Conservation (phyloP, 2,797 vertebrate species). For the Sebastiscus tertius region DNA sequence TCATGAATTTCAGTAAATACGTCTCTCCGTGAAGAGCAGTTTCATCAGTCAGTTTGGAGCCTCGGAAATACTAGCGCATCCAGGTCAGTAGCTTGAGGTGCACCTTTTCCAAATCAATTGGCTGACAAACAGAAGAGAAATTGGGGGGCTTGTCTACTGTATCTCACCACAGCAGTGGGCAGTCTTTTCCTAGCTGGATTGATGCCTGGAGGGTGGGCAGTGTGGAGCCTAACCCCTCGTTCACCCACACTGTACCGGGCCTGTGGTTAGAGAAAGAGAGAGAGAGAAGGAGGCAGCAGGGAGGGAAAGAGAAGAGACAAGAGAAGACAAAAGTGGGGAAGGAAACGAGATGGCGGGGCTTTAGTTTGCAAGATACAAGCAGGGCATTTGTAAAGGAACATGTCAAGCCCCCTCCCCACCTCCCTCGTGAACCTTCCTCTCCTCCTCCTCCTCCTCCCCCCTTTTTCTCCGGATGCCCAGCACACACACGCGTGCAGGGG, state of each 20-base stretch:
- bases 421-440: slow-evolving; percentile 49
- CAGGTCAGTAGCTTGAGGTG: slow-evolving; percentile 32
- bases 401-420: slow-evolving; percentile 37
- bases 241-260: slow-evolving; percentile 85
- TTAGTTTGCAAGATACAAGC: slow-evolving; percentile 75
- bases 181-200: slow-evolving; percentile 87
- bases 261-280: slow-evolving; percentile 82
- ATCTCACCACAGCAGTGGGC: slow-evolving; percentile 87
- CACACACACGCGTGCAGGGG: slow-evolving; percentile 57
- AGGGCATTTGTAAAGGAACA: slow-evolving; percentile 74
- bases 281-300: slow-evolving; percentile 46
- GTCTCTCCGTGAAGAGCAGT: not conserved
- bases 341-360: slow-evolving; percentile 71
- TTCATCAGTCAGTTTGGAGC: not conserved
- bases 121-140: slow-evolving; percentile 15
- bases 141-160: slow-evolving; percentile 48
- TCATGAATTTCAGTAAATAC: not conserved
- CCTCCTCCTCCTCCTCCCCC: slow-evolving; percentile 35
- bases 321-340: slow-evolving; percentile 73
- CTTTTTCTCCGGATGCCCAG: slow-evolving; percentile 30
- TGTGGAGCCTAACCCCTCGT: slow-evolving; percentile 84
- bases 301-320: slow-evolving; percentile 64
- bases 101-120: slow-evolving; percentile 22
- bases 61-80: not conserved
- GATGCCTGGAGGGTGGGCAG: slow-evolving; percentile 81